A percentile compares a stretch with the other conserved stretches of the same genome.
These are phyloP conservation scores for Chaetogeoica ovagalla DNA, from an alignment of 2,888 invertebrate genomes.

Conservation along the genomic window DNA sequence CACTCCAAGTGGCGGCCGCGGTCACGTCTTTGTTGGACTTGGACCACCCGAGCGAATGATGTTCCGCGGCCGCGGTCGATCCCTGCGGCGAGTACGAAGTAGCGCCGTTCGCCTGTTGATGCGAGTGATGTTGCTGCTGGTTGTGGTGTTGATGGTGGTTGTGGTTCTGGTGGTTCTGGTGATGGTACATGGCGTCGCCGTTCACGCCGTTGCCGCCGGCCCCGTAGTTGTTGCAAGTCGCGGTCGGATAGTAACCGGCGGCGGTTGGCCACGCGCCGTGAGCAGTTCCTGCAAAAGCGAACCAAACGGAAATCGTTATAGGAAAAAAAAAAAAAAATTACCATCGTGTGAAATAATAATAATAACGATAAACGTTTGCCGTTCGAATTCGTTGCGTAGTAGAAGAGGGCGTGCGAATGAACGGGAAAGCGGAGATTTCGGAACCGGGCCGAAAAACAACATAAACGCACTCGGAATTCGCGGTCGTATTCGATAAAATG, in stretches of 20 bases:
- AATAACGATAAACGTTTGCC: too few species aligned
- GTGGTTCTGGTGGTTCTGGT: slow-evolving; percentile 22
- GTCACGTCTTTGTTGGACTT: slow-evolving; percentile 41
- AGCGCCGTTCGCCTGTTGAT: slow-evolving; percentile 19
- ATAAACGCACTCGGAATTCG: too few species aligned
- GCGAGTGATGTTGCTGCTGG: slow-evolving; percentile 20
- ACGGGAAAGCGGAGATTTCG: too few species aligned
- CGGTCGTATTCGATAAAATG: too few species aligned
- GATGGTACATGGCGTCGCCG: slow-evolving; percentile 34
- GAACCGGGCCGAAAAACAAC: too few species aligned
- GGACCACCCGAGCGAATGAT: slow-evolving; percentile 42
- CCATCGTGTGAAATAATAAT: too few species aligned
- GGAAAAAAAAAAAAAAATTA: background rate
- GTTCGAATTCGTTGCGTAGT: too few species aligned
- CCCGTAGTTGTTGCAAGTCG: slow-evolving; percentile 41
- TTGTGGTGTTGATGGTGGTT: slow-evolving; percentile 27
- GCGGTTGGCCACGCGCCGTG: slow-evolving; percentile 39
- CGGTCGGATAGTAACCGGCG: slow-evolving; percentile 19
- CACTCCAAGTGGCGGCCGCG: slow-evolving; percentile 24
- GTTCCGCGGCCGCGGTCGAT: slow-evolving; percentile 4
- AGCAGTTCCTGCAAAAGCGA: slow-evolving; percentile 30
- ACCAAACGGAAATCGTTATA: background rate
- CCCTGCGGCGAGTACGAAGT: slow-evolving; percentile 41
- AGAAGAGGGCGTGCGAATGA: too few species aligned
- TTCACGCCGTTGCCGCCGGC: background rate